Percentiles rank a stretch among this genome's conserved stretches.
These are phyloP conservation scores for Frankliniella intonsa DNA, from an alignment of 2,888 invertebrate species.

Conservation along the genomic window DNA sequence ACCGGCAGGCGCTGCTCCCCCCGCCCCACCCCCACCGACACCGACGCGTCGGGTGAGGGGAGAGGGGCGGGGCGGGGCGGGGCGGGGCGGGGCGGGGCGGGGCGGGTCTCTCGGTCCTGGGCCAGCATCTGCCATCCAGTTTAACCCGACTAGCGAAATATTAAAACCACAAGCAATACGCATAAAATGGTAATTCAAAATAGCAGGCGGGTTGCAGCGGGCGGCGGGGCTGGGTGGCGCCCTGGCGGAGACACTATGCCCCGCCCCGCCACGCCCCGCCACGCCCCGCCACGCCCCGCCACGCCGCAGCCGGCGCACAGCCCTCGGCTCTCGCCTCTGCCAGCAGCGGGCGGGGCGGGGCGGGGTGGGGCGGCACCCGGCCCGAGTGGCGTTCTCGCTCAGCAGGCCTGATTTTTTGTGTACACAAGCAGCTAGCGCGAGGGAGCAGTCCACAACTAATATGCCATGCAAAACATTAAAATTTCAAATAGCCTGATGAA, in stretches of 20 bases:
- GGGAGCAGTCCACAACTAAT: constrained; percentile 13
- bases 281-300: background rate
- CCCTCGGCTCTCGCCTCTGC: background rate
- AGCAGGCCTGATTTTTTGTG: constrained; percentile 18
- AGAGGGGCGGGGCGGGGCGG: background rate
- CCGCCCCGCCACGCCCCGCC: background rate
- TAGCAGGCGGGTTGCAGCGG: constrained; percentile 7
- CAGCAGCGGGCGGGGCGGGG: background rate
- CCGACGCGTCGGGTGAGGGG: background rate
- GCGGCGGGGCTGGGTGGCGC: background rate
- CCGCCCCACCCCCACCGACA: background rate
- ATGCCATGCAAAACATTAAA: constrained; percentile 27
- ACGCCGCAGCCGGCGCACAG: background rate
- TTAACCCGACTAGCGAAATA: constrained; percentile 26
- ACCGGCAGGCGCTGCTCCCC: background rate
- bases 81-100: background rate
- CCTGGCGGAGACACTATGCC: constrained; percentile 12
- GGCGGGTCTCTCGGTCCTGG: background rate
- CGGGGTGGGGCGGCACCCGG: background rate
- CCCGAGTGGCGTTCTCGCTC: background rate
- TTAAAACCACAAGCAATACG: constrained; percentile 23
- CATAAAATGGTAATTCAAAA: constrained; percentile 27
- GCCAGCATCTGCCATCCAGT: constrained; percentile 21
- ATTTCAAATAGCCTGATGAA: constrained; percentile 25
- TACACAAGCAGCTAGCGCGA: constrained; percentile 17